phyloP scores from a whole-genome alignment of 2,113 vertebrate species.

The Daboia siamensis region DNA sequence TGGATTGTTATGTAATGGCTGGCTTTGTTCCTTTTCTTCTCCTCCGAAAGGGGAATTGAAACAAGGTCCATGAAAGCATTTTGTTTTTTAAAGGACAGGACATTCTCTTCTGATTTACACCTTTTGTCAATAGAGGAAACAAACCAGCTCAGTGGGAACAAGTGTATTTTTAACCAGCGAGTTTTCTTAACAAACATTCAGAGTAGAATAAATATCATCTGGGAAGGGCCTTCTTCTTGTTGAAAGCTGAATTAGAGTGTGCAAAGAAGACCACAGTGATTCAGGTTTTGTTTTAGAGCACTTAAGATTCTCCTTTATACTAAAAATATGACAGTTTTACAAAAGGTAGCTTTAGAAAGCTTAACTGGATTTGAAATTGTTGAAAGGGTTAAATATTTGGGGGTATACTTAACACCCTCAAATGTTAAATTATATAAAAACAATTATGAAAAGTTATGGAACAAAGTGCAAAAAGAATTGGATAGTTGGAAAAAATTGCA shows the following conservation, averaged over 20 bases:
- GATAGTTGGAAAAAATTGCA: too few relatives aligned
- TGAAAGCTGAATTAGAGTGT: constrained; percentile 33
- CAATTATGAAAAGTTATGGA: too few relatives aligned
- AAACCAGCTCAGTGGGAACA: constrained; percentile 45
- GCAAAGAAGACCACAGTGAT: constrained; percentile 7
- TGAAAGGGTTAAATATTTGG: too few relatives aligned
- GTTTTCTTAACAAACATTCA: constrained; percentile 46
- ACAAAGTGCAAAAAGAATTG: too few relatives aligned
- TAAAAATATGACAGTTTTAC: too few relatives aligned
- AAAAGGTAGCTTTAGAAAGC: too few relatives aligned
- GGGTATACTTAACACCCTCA: too few relatives aligned
- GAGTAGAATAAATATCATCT: constrained; percentile 20
- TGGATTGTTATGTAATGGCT: neutral
- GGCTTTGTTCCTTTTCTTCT: constrained; percentile 12
- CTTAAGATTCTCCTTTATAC: constrained; percentile 1
- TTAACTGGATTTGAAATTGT: too few relatives aligned
- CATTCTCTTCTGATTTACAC: constrained; percentile 42
- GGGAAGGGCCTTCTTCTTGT: constrained; percentile 18
- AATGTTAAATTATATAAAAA: too few relatives aligned
- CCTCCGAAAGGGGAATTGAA: constrained; percentile 41
- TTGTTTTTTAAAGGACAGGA: constrained; percentile 52
- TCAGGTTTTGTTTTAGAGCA: neutral
- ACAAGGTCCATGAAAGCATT: neutral
- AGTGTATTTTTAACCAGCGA: constrained; percentile 42
- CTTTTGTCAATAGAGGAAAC: constrained; percentile 49